Conservation (phyloP, 2,797 vertebrate species). For the Tachyglossus aculeatus region DNA sequence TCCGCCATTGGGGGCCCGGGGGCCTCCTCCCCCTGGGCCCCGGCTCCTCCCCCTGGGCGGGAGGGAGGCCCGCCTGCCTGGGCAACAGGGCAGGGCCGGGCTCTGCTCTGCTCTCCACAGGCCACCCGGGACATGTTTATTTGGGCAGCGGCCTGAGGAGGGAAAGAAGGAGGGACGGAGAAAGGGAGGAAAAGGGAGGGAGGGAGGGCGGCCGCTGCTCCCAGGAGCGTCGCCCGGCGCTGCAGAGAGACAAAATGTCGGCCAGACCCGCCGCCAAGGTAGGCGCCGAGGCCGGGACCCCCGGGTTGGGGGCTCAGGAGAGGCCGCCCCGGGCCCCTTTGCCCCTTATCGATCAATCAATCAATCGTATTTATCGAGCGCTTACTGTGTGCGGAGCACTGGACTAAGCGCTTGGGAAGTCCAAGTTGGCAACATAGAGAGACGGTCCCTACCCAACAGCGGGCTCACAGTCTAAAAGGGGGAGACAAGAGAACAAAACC, state of each 20-base stretch:
- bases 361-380: too few species aligned
- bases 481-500: too few species aligned
- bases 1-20: constrained; percentile 18
- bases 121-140: constrained; percentile 56
- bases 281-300: constrained; percentile 52
- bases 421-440: too few species aligned
- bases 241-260: constrained; percentile 85
- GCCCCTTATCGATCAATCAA: too few species aligned
- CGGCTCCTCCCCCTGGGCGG: constrained; percentile 7
- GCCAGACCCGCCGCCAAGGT: constrained; percentile 90
- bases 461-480: too few species aligned
- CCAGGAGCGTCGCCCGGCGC: constrained; percentile 41
- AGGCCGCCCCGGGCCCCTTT: not conserved
- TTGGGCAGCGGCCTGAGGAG: constrained; percentile 58
- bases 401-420: too few species aligned
- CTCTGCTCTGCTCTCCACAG: constrained; percentile 34
- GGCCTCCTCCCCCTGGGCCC: constrained; percentile 48
- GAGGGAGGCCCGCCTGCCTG: constrained; percentile 12
- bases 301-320: not conserved
- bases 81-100: too few species aligned
- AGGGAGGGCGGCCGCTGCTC: constrained; percentile 20
- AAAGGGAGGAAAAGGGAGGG: constrained; percentile 38
- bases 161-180: too few species aligned
- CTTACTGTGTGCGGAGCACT: too few species aligned
- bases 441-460: too few species aligned